Conservation (phyloP, 1,140 invertebrate species). For the Bombus fervidus region DNA sequence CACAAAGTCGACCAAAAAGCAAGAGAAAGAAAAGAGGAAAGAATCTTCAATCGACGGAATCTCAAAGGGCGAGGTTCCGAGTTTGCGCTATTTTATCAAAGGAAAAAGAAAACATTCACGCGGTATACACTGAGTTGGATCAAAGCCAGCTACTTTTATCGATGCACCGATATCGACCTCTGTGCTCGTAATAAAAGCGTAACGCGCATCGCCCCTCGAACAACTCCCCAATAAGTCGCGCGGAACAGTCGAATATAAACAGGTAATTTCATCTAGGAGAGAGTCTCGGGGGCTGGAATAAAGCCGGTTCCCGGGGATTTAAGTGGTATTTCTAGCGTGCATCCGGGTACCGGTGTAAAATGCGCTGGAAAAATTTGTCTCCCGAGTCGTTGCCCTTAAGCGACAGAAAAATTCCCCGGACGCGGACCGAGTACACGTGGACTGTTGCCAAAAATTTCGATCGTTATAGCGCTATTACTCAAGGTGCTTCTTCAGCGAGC, state of each 20-base stretch:
- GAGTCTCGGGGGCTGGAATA: background rate
- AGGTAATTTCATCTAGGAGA: background rate
- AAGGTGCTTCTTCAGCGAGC: slow-evolving; percentile 21
- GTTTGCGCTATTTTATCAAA: slow-evolving; percentile 35
- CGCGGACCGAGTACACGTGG: slow-evolving; percentile 39
- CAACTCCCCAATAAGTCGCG: background rate
- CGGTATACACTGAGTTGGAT: slow-evolving; percentile 35
- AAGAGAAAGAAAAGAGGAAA: background rate
- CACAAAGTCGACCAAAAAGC: background rate
- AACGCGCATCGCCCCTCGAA: background rate
- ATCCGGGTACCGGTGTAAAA: background rate
- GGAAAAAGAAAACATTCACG: slow-evolving; percentile 27
- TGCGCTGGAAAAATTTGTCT: slow-evolving; percentile 28
- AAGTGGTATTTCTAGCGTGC: background rate
- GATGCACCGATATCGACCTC: slow-evolving; percentile 48
- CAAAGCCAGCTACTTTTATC: slow-evolving; percentile 43
- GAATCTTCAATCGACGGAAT: background rate
- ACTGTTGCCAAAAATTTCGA: slow-evolving; percentile 51
- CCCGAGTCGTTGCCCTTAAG: slow-evolving; percentile 57
- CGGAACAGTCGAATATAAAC: slow-evolving; percentile 12
- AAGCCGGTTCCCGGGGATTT: background rate
- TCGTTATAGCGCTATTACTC: slow-evolving; percentile 45
- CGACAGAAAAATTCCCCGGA: slow-evolving; percentile 33
- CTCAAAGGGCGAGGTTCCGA: slow-evolving; percentile 28
- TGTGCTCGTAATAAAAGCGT: slow-evolving; percentile 46